These are phyloP conservation scores for Ptychoptera contaminata DNA, from an alignment of 2,888 invertebrate genomes.

Conservation along the genomic window DNA sequence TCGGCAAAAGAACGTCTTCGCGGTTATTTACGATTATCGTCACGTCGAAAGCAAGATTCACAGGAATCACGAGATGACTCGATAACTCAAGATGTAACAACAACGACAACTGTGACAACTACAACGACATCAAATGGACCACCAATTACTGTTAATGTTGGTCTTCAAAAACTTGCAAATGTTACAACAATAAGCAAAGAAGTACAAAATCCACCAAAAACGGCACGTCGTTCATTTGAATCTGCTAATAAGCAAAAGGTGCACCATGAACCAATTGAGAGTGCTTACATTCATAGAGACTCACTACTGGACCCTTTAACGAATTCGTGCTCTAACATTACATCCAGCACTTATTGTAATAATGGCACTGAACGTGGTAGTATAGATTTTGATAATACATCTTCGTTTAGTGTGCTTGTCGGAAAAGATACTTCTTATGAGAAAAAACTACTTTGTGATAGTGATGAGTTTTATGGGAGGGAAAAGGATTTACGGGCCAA, in stretches of 20 bases:
- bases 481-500: too few species aligned
- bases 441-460: conserved; percentile 10
- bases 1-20: conserved; percentile 39
- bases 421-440: conserved; percentile 15
- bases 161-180: conserved; percentile 15
- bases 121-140: background rate
- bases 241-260: conserved; percentile 11
- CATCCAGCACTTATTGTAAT: conserved; percentile 25
- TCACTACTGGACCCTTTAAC: conserved; percentile 17
- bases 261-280: conserved; percentile 11
- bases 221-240: conserved; percentile 4
- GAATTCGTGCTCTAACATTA: conserved; percentile 26
- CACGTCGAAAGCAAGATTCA: conserved; percentile 23
- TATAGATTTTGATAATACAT: conserved; percentile 11
- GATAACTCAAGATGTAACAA: conserved; percentile 10
- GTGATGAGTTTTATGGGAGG: background rate
- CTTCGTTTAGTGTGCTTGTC: conserved; percentile 3
- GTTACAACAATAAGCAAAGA: background rate
- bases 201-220: background rate
- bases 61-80: conserved; percentile 6
- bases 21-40: conserved; percentile 38
- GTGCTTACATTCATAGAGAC: conserved; percentile 2
- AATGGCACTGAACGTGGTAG: conserved; percentile 15
- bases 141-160: conserved; percentile 12
- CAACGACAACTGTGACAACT: conserved; percentile 10